These are phyloP conservation scores for Pogonophryne albipinna DNA, from an alignment of 2,797 vertebrate species.

Conservation along the genomic window DNA sequence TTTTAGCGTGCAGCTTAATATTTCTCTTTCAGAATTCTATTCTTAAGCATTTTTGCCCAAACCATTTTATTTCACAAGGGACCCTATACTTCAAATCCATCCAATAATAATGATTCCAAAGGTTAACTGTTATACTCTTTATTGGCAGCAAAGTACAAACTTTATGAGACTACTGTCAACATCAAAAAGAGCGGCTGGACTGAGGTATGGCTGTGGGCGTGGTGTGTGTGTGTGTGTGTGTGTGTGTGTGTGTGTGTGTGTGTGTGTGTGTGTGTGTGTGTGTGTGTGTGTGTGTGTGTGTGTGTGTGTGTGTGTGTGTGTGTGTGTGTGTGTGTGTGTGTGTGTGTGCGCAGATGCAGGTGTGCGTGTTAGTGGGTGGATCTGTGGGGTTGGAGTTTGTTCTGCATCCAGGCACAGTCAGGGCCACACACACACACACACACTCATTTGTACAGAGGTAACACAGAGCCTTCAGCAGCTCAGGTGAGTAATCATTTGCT, in stretches of 20 bases:
- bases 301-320: slow-evolving; percentile 16
- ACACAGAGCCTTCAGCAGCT: slow-evolving; percentile 52
- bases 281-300: slow-evolving; percentile 6
- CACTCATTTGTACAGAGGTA: slow-evolving; percentile 53
- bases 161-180: slow-evolving; percentile 63
- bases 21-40: not conserved
- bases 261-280: slow-evolving; percentile 14
- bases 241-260: slow-evolving; percentile 20
- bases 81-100: slow-evolving; percentile 3
- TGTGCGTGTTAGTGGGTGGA: slow-evolving; percentile 42
- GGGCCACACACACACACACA: slow-evolving; percentile 40
- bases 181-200: slow-evolving; percentile 42
- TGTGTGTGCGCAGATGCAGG: not conserved
- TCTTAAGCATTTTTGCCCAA: not conserved
- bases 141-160: slow-evolving; percentile 50
- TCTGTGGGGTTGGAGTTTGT: slow-evolving; percentile 31
- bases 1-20: not conserved
- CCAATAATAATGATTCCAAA: slow-evolving; percentile 62
- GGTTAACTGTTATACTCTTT: slow-evolving; percentile 57
- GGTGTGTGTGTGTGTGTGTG: slow-evolving; percentile 17
- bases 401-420: slow-evolving; percentile 25
- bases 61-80: not conserved
- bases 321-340: slow-evolving; percentile 10
- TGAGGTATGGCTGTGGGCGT: slow-evolving; percentile 38
- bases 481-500: slow-evolving; percentile 74